A percentile compares a stretch with the other conserved stretches of the same genome.
phyloP scores from a whole-genome alignment of 2,113 vertebrate genomes.

The Zosterops japonicus region DNA sequence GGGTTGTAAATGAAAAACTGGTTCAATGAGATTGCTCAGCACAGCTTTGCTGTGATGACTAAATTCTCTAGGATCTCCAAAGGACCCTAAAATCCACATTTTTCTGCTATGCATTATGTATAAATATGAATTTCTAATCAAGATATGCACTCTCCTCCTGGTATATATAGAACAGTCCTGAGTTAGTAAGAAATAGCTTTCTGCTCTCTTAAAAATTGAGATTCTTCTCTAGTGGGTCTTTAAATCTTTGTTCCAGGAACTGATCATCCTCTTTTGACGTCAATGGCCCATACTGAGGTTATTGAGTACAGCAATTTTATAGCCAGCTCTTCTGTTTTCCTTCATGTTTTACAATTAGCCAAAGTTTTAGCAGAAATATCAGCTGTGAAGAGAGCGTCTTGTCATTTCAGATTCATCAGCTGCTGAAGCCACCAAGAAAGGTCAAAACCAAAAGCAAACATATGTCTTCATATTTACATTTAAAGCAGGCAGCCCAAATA shows the following conservation, averaged over 20 bases:
- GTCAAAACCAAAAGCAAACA: conserved; percentile 45
- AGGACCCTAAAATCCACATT: neutral
- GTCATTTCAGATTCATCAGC: conserved; percentile 24
- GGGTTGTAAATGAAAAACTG: neutral
- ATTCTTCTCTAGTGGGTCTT: conserved; percentile 25
- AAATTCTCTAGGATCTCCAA: conserved; percentile 5
- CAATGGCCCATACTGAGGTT: conserved; percentile 26
- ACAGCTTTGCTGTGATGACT: neutral
- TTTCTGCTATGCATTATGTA: neutral
- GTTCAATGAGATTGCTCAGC: neutral
- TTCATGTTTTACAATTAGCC: conserved; percentile 41
- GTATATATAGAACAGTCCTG: neutral
- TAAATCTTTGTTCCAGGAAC: conserved; percentile 45
- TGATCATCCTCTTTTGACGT: conserved; percentile 29
- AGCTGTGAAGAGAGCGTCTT: neutral
- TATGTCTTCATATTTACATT: conserved; percentile 45
- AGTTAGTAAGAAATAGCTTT: neutral
- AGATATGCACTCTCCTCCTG: neutral
- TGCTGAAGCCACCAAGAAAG: conserved; percentile 3
- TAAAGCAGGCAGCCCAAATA: conserved; percentile 18
- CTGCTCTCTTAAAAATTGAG: conserved; percentile 12
- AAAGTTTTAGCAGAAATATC: conserved; percentile 28
- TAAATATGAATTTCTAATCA: conserved; percentile 19
- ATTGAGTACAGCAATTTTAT: conserved; percentile 19
- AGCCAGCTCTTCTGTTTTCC: conserved; percentile 11